Evolutionary conservation across 2,113 vertebrate genomes (phyloP).

Genomic region (Caranx melampygus): DNA sequence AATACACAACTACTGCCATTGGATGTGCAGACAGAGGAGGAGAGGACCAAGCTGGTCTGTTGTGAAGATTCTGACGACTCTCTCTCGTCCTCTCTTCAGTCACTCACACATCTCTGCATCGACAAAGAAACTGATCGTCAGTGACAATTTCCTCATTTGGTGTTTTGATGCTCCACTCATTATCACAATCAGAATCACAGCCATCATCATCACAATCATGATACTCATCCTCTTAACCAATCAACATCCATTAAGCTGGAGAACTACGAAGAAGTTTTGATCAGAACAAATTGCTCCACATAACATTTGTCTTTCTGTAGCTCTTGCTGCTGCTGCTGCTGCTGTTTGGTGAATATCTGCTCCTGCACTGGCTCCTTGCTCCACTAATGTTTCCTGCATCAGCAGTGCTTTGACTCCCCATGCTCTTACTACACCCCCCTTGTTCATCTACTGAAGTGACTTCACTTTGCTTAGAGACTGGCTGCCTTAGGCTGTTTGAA

Average conservation of each 20-base stretch:
- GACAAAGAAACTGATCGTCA: neutral
- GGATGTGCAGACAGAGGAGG: neutral
- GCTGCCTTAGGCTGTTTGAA: slow-evolving; percentile 4
- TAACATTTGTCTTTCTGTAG: neutral
- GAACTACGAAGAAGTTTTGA: neutral
- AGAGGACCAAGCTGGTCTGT: neutral
- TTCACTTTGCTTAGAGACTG: neutral
- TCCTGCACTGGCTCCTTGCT: neutral
- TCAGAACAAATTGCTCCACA: neutral
- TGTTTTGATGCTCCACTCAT: slow-evolving; percentile 21
- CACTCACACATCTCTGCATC: neutral
- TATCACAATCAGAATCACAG: slow-evolving; percentile 29
- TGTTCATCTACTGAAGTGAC: neutral
- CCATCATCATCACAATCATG: slow-evolving; percentile 5
- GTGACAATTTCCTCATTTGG: neutral
- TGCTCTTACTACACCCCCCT: neutral
- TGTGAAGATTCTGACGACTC: neutral
- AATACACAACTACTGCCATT: slow-evolving; percentile 33
- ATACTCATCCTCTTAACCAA: slow-evolving; percentile 2
- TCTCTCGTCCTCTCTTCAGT: neutral
- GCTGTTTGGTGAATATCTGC: neutral
- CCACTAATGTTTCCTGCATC: neutral
- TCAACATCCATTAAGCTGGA: slow-evolving; percentile 16
- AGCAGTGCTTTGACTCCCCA: neutral
- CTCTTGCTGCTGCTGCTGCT: neutral